Evolutionary conservation across 2,888 invertebrate species (phyloP).

Genomic region (Drosophila borealis): DNA sequence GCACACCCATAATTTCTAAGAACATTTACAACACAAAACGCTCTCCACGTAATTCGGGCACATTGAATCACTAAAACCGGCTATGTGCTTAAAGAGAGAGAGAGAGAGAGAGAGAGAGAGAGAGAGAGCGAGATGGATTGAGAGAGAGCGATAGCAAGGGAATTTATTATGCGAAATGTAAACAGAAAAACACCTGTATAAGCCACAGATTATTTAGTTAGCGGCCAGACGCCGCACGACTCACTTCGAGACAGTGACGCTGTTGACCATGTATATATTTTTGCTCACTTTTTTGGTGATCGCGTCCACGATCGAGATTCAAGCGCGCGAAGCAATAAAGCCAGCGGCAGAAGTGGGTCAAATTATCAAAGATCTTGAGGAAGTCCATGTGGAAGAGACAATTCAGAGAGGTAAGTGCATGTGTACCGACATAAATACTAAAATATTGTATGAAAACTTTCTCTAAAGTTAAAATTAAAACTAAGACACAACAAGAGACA

Average conservation of each 20-base stretch:
- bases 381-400: conserved; percentile 39
- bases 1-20: background rate
- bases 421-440: background rate
- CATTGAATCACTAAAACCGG: background rate
- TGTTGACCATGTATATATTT: conserved; percentile 5
- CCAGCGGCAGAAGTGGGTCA: conserved; percentile 66
- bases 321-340: conserved; percentile 59
- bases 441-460: background rate
- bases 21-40: background rate
- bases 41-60: background rate
- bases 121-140: conserved; percentile 1
- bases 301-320: conserved; percentile 36
- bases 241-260: conserved; percentile 4
- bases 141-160: conserved; percentile 9
- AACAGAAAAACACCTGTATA: conserved; percentile 52
- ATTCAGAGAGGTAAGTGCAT: conserved; percentile 42
- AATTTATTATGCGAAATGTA: conserved; percentile 7
- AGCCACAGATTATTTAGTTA: conserved; percentile 34
- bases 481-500: too few species aligned
- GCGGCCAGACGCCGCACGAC: conserved; percentile 23
- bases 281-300: conserved; percentile 21
- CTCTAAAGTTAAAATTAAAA: background rate
- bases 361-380: conserved; percentile 56
- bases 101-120: background rate
- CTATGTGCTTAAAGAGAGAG: background rate